These are phyloP conservation scores for Stigmatopora argus DNA, from an alignment of 2,113 vertebrate genomes.

Conservation along the genomic window DNA sequence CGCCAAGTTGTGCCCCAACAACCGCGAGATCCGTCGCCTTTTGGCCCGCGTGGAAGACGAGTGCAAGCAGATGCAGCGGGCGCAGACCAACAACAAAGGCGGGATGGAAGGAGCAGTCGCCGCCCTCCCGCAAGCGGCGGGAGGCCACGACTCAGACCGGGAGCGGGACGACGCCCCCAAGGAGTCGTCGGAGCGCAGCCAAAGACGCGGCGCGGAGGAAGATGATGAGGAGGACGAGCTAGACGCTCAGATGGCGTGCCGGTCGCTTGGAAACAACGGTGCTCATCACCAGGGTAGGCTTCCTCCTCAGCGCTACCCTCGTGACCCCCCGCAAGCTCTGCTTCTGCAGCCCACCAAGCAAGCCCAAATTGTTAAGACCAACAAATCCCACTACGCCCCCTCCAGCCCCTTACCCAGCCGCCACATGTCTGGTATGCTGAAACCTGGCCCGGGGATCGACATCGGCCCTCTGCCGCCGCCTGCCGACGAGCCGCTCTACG, in stretches of 20 bases:
- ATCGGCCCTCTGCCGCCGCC: slow-evolving; percentile 60
- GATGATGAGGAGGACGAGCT: slow-evolving; percentile 57
- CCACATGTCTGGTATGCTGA: slow-evolving; percentile 60
- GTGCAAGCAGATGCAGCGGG: slow-evolving; percentile 84
- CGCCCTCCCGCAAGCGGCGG: slow-evolving; percentile 42
- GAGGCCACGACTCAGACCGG: slow-evolving; percentile 74
- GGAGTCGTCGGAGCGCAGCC: slow-evolving; percentile 48
- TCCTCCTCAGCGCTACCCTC: slow-evolving; percentile 58
- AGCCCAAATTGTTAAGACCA: slow-evolving; percentile 95
- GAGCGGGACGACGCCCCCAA: slow-evolving; percentile 67
- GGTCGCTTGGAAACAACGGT: slow-evolving; percentile 29
- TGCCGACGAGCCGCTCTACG: slow-evolving; percentile 49
- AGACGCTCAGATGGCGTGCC: slow-evolving; percentile 17
- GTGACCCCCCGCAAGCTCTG: slow-evolving; percentile 78
- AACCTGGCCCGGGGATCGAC: slow-evolving; percentile 70
- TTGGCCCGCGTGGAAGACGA: slow-evolving; percentile 91
- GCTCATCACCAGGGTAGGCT: slow-evolving; percentile 68
- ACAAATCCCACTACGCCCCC: slow-evolving; percentile 77
- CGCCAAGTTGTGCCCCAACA: slow-evolving; percentile 85
- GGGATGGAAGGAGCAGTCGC: slow-evolving; percentile 48
- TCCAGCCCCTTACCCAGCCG: slow-evolving; percentile 79
- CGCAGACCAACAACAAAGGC: slow-evolving; percentile 65
- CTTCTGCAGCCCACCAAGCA: slow-evolving; percentile 85
- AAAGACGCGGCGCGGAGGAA: slow-evolving; percentile 62
- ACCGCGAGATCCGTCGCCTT: slow-evolving; percentile 86